These are phyloP conservation scores for Oegoconia quadripuncta DNA, from an alignment of 2,888 invertebrate genomes.

Conservation along the genomic window DNA sequence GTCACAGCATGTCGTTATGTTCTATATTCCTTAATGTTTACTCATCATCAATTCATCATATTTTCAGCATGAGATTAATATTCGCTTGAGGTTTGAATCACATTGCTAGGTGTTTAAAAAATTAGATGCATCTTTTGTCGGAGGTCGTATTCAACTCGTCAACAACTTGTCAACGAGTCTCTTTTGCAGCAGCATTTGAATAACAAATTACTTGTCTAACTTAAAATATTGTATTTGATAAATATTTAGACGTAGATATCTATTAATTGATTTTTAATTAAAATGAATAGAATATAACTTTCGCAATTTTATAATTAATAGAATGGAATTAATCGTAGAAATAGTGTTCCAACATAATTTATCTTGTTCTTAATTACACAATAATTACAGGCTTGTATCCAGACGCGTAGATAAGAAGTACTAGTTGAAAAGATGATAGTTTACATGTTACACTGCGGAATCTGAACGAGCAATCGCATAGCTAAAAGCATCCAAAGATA, in stretches of 20 bases:
- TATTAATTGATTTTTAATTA: neutral
- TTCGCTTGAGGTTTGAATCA: neutral
- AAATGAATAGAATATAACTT: no score
- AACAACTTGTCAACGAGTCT: constrained; percentile 40
- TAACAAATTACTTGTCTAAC: constrained; percentile 38
- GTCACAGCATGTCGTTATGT: neutral
- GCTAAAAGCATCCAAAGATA: constrained; percentile 71
- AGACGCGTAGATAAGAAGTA: constrained; percentile 10
- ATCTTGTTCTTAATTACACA: neutral
- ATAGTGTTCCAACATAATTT: neutral
- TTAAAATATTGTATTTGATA: constrained; percentile 5
- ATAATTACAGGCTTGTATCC: constrained; percentile 5
- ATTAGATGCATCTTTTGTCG: constrained; percentile 31
- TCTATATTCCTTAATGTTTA: neutral
- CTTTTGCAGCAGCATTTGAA: constrained; percentile 38
- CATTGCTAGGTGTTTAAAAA: constrained; percentile 8
- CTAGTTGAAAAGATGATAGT: constrained; percentile 10
- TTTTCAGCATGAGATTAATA: no score
- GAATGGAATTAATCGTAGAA: no score
- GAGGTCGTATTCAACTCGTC: constrained; percentile 33
- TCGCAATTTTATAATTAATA: no score
- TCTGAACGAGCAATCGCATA: constrained; percentile 51
- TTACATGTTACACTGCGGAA: constrained; percentile 15
- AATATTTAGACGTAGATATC: constrained; percentile 11
- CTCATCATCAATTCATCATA: no score